Evolutionary conservation across 2,113 vertebrate species (phyloP).

Genomic region (Mormoops blainvillei): DNA sequence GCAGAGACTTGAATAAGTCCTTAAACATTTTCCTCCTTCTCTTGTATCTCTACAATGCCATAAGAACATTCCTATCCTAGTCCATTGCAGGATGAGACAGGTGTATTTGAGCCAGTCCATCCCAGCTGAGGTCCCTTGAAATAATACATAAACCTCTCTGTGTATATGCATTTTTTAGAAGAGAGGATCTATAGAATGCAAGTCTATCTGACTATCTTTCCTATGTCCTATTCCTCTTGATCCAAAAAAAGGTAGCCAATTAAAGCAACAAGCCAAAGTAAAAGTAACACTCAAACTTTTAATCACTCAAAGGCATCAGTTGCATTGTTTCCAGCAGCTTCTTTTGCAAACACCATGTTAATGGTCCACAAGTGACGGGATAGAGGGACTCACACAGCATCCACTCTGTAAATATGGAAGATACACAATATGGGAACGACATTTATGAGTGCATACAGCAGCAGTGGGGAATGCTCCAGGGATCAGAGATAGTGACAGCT

Average conservation of each 20-base stretch:
- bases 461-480: not conserved
- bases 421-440: not conserved
- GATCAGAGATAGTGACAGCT: not conserved
- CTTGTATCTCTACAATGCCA: not conserved
- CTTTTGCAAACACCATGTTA: not conserved
- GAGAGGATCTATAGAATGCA: not conserved
- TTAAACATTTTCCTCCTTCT: not conserved
- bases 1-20: not conserved
- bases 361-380: not conserved
- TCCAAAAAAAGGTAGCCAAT: not conserved
- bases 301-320: not conserved
- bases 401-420: not conserved
- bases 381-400: not conserved
- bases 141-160: not conserved
- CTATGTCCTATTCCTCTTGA: not conserved
- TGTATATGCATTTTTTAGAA: not conserved
- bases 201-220: not conserved
- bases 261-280: not conserved
- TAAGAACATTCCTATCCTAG: not conserved
- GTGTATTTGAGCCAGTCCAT: not conserved
- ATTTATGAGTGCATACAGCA: not conserved
- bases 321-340: not conserved
- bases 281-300: not conserved
- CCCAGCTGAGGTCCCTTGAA: not conserved
- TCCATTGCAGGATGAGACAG: too few species aligned